Evolutionary conservation across 2,113 vertebrate species (phyloP).

Genomic region (Euleptes europaea): DNA sequence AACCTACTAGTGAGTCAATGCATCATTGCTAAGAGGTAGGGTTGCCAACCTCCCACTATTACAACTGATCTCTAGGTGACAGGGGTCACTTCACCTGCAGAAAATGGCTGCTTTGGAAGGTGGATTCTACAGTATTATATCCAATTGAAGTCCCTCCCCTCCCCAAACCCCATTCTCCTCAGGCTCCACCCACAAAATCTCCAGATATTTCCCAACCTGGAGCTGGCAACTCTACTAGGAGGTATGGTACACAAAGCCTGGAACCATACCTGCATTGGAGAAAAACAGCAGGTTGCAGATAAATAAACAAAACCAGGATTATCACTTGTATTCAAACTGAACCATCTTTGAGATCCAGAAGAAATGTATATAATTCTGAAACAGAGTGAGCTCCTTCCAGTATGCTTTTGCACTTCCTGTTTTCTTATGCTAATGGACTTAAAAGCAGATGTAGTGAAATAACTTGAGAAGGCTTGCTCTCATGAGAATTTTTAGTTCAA

Average conservation of each 20-base stretch:
- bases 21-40: background rate
- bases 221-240: too few species aligned
- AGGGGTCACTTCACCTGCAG: too few species aligned
- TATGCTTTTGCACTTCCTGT: slow-evolving; percentile 37
- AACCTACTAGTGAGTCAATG: background rate
- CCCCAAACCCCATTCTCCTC: too few species aligned
- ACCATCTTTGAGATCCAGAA: background rate
- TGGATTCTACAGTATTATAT: too few species aligned
- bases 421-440: slow-evolving; percentile 31
- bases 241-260: background rate
- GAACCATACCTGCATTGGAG: slow-evolving; percentile 23
- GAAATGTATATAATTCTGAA: slow-evolving; percentile 18
- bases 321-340: background rate
- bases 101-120: too few species aligned
- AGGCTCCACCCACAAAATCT: too few species aligned
- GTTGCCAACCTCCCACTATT: too few species aligned
- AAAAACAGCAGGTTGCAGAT: background rate
- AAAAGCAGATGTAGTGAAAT: slow-evolving; percentile 50
- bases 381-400: slow-evolving; percentile 2
- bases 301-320: background rate
- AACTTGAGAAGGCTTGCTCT: slow-evolving; percentile 30
- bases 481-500: slow-evolving; percentile 8
- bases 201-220: too few species aligned
- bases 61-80: too few species aligned
- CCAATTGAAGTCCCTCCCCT: too few species aligned